Base-by-base conservation (phyloP, 2,113 vertebrate species). In the Perca flavescens region DNA sequence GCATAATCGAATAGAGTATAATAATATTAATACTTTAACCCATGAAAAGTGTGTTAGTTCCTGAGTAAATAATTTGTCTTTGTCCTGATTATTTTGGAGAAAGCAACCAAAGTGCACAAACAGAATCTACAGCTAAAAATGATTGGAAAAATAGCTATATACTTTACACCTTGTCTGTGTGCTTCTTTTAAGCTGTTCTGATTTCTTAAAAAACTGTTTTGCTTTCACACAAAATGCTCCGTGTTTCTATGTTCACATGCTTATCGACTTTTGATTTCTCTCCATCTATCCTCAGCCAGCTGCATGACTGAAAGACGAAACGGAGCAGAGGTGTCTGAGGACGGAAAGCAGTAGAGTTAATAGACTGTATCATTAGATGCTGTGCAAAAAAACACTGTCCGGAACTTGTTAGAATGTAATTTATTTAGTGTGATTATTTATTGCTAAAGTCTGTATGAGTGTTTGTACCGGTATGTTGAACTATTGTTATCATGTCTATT, bases 381-480 rank as follows among this genome's bases (percentile, higher is more conserved):
- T 83, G n/a, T 80, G 52, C 73, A 25, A 76, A 77, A 80, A 31
- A 62, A 53, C 68, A 67, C 19, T 61, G 49, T 77, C 28, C 69
- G 74, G 16, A 53, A 74, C 25, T 58, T 86, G 50, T 77, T 88
- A 89, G 89, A 88, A 82, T 90, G 67, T 94, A 94, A 94, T 93
- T 94, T 94, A 94, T 94, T 93, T 84, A 88, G 85, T 87, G 68
- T 86, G 43, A 84, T 85, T 94, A 93, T 94, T 94, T 93, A 94
- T 94, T 92, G 83, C 85, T 84, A 36, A 81, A 11, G 19, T 79
- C 70, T 66, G 50, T 80, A 54, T 87, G 66, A 34, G 17, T 86
- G 65, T 92, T 61, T 84, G 68, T 67, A 43, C 40, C 10, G 10
- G 40, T 43, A 53, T 77, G 63, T 89, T 74, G 58, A 47, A 83